A percentile compares a stretch with the other conserved stretches of the same genome.
These are phyloP conservation scores for Diaperis boleti DNA, from an alignment of 2,888 invertebrate genomes.

Conservation along the genomic window DNA sequence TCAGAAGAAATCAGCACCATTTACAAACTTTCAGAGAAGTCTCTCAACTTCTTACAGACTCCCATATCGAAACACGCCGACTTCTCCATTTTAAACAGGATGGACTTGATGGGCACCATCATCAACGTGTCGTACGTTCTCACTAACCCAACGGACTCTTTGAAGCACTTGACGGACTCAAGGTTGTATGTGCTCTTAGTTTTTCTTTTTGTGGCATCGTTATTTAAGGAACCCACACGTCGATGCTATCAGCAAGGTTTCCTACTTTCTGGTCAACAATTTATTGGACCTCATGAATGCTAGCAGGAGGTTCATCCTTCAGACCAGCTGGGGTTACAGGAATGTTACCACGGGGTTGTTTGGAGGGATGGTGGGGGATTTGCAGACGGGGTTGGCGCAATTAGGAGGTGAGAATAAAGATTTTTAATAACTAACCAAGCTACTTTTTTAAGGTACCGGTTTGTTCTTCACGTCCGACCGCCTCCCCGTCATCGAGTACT, in stretches of 20 bases:
- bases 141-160: slow-evolving; percentile 61
- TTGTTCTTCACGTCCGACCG: slow-evolving; percentile 62
- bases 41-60: slow-evolving; percentile 43
- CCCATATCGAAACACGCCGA: slow-evolving; percentile 37
- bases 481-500: slow-evolving; percentile 67
- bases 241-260: slow-evolving; percentile 69
- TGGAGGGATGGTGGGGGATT: slow-evolving; percentile 72
- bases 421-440: too few species aligned
- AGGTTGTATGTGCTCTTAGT: slow-evolving; percentile 47
- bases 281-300: slow-evolving; percentile 71
- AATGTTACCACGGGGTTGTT: slow-evolving; percentile 67
- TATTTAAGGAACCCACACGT: slow-evolving; percentile 57
- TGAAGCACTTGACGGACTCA: slow-evolving; percentile 66
- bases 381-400: slow-evolving; percentile 69
- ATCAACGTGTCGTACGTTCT: slow-evolving; percentile 59
- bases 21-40: slow-evolving; percentile 47
- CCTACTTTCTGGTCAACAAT: slow-evolving; percentile 70
- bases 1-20: slow-evolving; percentile 46
- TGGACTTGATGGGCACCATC: slow-evolving; percentile 54
- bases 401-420: slow-evolving; percentile 68
- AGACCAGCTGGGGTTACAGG: slow-evolving; percentile 71
- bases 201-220: neutral
- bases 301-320: slow-evolving; percentile 66
- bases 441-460: slow-evolving; percentile 63
- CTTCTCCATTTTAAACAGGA: slow-evolving; percentile 43